Base-by-base conservation (phyloP, 92 coral and sea anemone genomes). In the Plumapathes pennacea region DNA sequence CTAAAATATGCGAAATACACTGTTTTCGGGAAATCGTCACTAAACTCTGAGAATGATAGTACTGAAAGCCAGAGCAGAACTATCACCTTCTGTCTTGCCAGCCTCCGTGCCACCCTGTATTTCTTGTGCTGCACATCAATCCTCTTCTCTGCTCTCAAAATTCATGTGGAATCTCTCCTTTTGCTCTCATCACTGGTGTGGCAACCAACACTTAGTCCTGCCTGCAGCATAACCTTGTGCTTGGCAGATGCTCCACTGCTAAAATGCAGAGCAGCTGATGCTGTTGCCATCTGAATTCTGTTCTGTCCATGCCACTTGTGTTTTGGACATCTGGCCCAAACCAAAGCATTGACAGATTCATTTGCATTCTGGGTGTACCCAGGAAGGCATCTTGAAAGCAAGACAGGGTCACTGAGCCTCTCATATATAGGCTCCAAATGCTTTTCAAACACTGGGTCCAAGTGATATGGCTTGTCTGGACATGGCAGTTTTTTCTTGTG, bases 231-330 rank as follows among this genome's bases (percentile, higher is more conserved):
- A 50, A 70, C 60, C 22, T 47, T 22, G 10, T 70, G 60, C 24
- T 45, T 55, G 19, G 65, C 57, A 6, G 62, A 36, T 43, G 76
- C 67, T 45, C 76, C 67, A 30, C 55, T 11, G 38, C 67, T 69
- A 24, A 30, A 69, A 33, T 57, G 68, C 11, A 69, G 27, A 21
- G 57, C 40, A 18, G 64, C 74, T 50, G 62, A 38, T 53, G 44
- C 46, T 24, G 72, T 25, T 64, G 54, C 67, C 49, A 57, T 15
- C 51, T 56, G 32, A 34, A 42, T 37, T 44, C 65, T 33, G 18
- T 55, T 67, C 24, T 25, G 34, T 6, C 28, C 41, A 44, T 42
- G 39, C 54, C 43, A 61, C 21, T 51, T 51, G 38, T 51, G 57
- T 39, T 51, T 51, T 55, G 50, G 38, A 38, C 48, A 23, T 4